phyloP scores from a whole-genome alignment of 2,888 invertebrate genomes.

The Bruchidius siliquastri region DNA sequence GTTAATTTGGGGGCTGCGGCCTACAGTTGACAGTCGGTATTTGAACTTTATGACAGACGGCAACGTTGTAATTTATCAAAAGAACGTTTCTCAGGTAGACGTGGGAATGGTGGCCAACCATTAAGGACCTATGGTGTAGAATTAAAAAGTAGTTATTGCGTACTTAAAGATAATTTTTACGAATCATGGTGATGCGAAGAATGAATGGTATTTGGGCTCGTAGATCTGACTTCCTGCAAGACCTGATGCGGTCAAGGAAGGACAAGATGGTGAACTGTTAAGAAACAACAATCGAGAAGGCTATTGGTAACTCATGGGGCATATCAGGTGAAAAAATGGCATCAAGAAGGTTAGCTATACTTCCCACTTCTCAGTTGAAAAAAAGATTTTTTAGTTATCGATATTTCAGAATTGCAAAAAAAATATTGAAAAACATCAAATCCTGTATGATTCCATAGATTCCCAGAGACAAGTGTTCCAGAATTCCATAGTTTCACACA shows the following conservation, averaged over 20 bases:
- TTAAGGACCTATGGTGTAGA: constrained; percentile 1
- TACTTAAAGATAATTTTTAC: not conserved
- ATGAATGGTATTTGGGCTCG: not conserved
- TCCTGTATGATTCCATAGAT: no score
- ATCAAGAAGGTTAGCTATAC: no score
- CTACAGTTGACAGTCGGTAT: constrained; percentile 32
- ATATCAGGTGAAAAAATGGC: no score
- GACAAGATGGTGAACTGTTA: not conserved
- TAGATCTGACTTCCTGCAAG: not conserved
- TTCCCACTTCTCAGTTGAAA: no score
- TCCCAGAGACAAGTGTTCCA: no score
- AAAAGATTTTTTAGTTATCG: no score
- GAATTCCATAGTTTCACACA: no score
- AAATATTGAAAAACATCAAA: no score
- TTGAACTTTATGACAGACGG: constrained; percentile 29
- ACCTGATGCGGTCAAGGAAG: not conserved
- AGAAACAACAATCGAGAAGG: no score
- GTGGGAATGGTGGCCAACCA: constrained; percentile 19
- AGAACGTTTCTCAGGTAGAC: constrained; percentile 26
- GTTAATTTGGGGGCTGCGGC: constrained; percentile 24
- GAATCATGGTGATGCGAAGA: not conserved
- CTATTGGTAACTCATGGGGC: not conserved
- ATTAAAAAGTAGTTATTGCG: constrained; percentile 3
- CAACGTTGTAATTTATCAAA: constrained; percentile 31
- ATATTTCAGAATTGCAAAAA: no score